These are phyloP conservation scores for Mallotus villosus DNA, from an alignment of 2,797 vertebrate genomes.

Conservation along the genomic window DNA sequence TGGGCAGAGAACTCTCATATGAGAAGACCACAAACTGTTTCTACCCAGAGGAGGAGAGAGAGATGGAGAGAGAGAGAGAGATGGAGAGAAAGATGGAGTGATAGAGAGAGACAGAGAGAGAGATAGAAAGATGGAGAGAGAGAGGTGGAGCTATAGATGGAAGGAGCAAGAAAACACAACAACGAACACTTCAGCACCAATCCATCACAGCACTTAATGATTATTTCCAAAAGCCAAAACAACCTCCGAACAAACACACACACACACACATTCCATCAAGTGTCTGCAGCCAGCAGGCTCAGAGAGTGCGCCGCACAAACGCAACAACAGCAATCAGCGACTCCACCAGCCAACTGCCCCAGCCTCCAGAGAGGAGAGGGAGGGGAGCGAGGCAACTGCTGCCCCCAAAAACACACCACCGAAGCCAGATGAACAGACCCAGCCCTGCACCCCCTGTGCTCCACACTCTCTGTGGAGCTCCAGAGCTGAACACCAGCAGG, in stretches of 20 bases:
- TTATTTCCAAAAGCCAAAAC: conserved; percentile 1
- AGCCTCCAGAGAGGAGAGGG: conserved; percentile 12
- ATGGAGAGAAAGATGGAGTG: no score
- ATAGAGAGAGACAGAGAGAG: conserved; percentile 5
- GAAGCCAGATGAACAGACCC: conserved; percentile 3
- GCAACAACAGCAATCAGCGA: conserved; percentile 5
- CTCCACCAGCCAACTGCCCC: conserved; percentile 27
- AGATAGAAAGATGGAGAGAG: neutral
- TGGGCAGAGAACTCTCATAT: conserved; percentile 29
- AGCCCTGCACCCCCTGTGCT: neutral
- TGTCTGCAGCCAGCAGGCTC: neutral
- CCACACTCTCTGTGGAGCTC: conserved; percentile 2
- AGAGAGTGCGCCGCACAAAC: neutral
- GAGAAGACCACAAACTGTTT: conserved; percentile 6
- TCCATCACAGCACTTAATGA: conserved; percentile 9
- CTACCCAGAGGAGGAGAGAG: no score
- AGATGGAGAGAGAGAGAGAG: no score
- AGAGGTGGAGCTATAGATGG: conserved; percentile 12
- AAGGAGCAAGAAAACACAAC: conserved; percentile 16
- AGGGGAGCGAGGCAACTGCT: conserved; percentile 23
- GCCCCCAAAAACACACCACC: conserved; percentile 19
- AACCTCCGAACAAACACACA: conserved; percentile 3
- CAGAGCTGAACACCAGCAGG: neutral
- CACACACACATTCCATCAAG: conserved; percentile 5
- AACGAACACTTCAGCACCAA: conserved; percentile 1